Evolutionary conservation across 2,113 vertebrate species (phyloP), one percentile per base, ranked within the genome.

Genomic region (Capricornis sumatraensis): DNA sequence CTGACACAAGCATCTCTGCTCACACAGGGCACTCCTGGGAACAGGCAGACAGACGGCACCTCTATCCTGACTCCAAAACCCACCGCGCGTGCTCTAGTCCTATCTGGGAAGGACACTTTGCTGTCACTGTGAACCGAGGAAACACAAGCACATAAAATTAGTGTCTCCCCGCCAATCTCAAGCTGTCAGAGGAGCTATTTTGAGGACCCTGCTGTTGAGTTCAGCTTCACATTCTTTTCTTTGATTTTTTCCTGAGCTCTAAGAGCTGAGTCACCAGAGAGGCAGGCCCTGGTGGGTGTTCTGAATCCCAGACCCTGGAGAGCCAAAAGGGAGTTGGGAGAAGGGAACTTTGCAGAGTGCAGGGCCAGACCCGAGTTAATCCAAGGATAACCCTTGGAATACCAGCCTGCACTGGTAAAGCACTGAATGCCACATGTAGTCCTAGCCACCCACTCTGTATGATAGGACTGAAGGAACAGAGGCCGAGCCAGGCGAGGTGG

Each of bases 181-280:
- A 79, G 86, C 94, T 97, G 89, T 89, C 60, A 3, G 81, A 23
- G 52, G 13, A 88, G 87, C 89, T 96, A 89, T 96, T 97, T 52
- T 55, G 53, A 94, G 92, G 58, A 2, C 45, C 81, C 13, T 33
- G 84, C 52, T 64, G 16, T 7, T 57, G 52, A 87, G 7, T 58
- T 92, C 85, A 13, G 92, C 50, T 55, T 76, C 76, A 7, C 27
- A 15, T 91, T 11, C 89, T 89, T 82, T 57, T 30, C 96, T 62
- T 58, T 89, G 87, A 94, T 95, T 92, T 92, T 67, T 78, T 40
- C 76, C 89, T 43, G 58, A 19, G 82, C 60, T 88, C 84, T 89
- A n/a, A 86, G 58, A 93, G 58, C 94, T 76, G 92, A 96, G 83
- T 94, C 89, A 83, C 60, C 55, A 23, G 64, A 91, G 53, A 97